Percentiles rank a stretch among this genome's conserved stretches.
Evolutionary conservation across 2,113 vertebrate species (phyloP).

Genomic region (Apistogramma diplotaenia): DNA sequence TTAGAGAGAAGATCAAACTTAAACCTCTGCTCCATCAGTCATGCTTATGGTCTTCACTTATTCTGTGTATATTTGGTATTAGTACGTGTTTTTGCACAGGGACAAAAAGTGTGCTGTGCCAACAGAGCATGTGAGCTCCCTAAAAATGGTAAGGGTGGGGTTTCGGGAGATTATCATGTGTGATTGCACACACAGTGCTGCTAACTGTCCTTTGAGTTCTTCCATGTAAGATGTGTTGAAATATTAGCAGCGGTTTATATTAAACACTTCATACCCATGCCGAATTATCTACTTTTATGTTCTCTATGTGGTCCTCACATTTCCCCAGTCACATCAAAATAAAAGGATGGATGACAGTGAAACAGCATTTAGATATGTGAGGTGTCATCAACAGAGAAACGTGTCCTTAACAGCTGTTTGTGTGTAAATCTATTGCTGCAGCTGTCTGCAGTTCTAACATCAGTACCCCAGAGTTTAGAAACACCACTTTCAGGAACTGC

Average conservation of each 20-base stretch:
- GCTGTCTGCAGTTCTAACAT: not conserved
- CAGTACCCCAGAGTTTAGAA: not conserved
- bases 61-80: conserved; percentile 28
- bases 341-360: conserved; percentile 48
- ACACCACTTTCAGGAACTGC: not conserved
- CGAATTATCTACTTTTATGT: conserved; percentile 42
- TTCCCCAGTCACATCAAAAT: conserved; percentile 31
- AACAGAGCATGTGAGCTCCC: not conserved
- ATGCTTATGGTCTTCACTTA: not conserved
- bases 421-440: not conserved
- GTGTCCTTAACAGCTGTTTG: not conserved
- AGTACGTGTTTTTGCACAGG: conserved; percentile 6
- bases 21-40: not conserved
- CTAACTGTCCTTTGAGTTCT: conserved; percentile 51
- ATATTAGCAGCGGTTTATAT: conserved; percentile 14
- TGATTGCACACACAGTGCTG: conserved; percentile 28
- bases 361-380: conserved; percentile 45
- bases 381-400: conserved; percentile 16
- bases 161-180: conserved; percentile 17
- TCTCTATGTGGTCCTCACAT: not conserved
- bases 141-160: not conserved
- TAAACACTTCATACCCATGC: conserved; percentile 41
- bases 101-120: not conserved
- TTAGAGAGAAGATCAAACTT: conserved; percentile 43
- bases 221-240: conserved; percentile 21